Conservation (phyloP, 2,113 vertebrate genomes). For the Brienomyrus brachyistius region DNA sequence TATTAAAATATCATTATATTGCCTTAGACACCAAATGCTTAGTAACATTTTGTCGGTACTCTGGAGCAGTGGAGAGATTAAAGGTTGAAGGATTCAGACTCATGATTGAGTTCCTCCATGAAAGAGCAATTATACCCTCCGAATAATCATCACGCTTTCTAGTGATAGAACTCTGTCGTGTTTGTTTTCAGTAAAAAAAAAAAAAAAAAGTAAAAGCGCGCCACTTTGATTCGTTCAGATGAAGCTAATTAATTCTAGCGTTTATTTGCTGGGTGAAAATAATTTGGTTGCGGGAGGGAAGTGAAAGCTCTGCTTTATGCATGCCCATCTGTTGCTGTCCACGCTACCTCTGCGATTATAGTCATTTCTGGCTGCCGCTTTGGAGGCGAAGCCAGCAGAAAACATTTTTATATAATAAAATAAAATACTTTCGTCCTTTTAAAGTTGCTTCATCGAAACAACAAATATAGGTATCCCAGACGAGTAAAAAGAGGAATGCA, state of each 20-base stretch:
- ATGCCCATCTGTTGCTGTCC: not conserved
- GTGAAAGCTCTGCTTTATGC: not conserved
- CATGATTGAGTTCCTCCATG: not conserved
- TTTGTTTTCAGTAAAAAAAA: not conserved
- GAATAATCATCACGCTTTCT: not conserved
- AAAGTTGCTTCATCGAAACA: not conserved
- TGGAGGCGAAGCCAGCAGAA: not conserved
- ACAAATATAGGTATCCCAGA: not conserved
- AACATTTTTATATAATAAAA: not conserved
- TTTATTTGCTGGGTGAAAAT: not conserved
- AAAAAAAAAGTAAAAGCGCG: not conserved
- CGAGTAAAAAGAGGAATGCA: not conserved
- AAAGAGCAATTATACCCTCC: not conserved
- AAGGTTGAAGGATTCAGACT: not conserved
- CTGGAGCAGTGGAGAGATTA: not conserved
- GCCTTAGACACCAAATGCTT: not conserved
- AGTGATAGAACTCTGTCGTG: not conserved
- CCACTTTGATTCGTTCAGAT: not conserved
- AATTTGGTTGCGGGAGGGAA: not conserved
- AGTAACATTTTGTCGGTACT: not conserved
- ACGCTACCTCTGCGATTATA: not conserved
- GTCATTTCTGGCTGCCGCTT: not conserved
- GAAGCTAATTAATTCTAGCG: constrained; percentile 4
- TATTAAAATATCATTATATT: not conserved
- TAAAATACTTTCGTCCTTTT: not conserved